A percentile compares a stretch with the other conserved stretches of the same genome.
Conservation (phyloP, 2,797 vertebrate genomes). For the Myiotriccus ornatus region DNA sequence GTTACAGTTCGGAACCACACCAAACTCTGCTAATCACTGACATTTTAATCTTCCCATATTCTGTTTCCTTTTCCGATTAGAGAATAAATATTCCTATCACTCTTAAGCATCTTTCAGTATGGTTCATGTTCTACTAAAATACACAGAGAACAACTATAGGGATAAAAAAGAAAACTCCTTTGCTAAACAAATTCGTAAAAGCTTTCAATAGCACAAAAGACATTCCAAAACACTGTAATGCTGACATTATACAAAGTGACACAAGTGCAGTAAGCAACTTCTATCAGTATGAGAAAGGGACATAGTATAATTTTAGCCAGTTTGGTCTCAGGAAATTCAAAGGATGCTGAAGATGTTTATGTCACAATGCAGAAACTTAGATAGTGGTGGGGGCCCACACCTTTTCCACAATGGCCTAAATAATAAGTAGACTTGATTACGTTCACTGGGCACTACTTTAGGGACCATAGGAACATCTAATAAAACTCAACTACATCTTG, state of each 20-base stretch:
- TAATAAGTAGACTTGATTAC: background rate
- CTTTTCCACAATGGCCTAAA: background rate
- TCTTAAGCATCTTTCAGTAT: background rate
- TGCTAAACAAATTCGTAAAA: background rate
- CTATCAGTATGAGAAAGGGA: background rate
- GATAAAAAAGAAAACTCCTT: background rate
- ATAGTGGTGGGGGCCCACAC: accelerated
- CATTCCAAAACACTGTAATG: background rate
- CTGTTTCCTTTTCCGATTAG: background rate
- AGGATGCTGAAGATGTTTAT: background rate
- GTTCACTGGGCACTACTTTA: background rate
- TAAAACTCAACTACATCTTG: background rate
- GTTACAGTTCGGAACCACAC: background rate
- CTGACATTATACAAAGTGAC: background rate
- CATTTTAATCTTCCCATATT: background rate
- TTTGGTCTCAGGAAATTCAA: background rate
- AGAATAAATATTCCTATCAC: background rate
- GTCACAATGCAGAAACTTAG: background rate
- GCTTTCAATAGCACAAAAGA: background rate
- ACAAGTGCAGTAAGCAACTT: background rate
- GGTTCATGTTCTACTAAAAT: background rate
- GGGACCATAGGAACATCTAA: background rate
- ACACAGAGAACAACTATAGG: background rate
- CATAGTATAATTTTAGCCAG: background rate
- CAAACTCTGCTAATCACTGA: background rate